Percentiles rank a stretch among this genome's conserved stretches.
These are phyloP conservation scores for Hafferia zeledoni DNA, from an alignment of 2,797 vertebrate genomes.

Conservation along the genomic window DNA sequence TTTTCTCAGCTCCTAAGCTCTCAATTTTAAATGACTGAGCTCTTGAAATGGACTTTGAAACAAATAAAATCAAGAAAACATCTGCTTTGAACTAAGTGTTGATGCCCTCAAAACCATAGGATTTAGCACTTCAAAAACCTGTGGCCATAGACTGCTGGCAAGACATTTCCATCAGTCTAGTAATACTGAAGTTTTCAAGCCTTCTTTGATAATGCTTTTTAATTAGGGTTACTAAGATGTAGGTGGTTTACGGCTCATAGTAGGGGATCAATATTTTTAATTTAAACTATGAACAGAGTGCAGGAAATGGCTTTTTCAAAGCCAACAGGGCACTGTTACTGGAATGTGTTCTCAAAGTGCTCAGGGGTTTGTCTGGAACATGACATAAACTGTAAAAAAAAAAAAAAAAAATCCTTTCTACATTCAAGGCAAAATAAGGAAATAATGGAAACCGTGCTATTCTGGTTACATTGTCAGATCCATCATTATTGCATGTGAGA, in stretches of 20 bases:
- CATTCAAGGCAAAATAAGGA: not conserved
- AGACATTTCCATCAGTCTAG: not conserved
- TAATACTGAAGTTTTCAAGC: not conserved
- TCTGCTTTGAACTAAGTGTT: not conserved
- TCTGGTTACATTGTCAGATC: not conserved
- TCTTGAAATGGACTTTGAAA: not conserved
- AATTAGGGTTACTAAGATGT: not conserved
- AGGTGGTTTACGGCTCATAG: not conserved
- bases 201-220: not conserved
- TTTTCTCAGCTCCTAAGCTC: not conserved
- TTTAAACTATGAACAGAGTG: not conserved
- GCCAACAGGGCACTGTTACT: not conserved
- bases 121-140: not conserved
- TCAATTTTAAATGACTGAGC: not conserved
- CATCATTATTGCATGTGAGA: not conserved
- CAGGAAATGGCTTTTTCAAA: not conserved
- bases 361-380: not conserved
- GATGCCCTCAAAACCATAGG: not conserved
- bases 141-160: not conserved
- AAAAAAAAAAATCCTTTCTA: not conserved
- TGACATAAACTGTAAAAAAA: not conserved
- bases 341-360: not conserved
- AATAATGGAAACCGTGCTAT: not conserved
- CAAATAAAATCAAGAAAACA: not conserved
- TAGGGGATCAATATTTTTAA: slow-evolving; percentile 18